Evolutionary conservation across 2,888 invertebrate species (phyloP).

Genomic region (Subacronicta megacephala): DNA sequence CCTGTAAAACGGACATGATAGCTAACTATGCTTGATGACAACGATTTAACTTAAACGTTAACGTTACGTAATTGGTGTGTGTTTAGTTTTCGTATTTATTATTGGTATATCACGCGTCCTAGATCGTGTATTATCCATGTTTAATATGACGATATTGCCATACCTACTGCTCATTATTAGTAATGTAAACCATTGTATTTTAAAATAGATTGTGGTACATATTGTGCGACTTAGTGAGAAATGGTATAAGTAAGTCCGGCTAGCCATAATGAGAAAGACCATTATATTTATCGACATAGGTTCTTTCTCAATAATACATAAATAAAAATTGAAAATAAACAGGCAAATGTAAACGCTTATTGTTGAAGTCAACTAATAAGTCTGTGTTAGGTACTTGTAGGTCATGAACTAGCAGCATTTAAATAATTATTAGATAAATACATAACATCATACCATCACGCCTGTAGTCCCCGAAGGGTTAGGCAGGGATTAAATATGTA

Average conservation of each 20-base stretch:
- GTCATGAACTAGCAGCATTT: neutral
- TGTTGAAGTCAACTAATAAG: neutral
- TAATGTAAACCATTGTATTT: constrained; percentile 33
- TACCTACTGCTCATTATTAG: constrained; percentile 35
- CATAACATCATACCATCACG: too few relatives aligned
- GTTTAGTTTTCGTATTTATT: constrained; percentile 42
- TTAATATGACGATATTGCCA: constrained; percentile 40
- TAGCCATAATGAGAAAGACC: too few relatives aligned
- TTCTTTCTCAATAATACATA: too few relatives aligned
- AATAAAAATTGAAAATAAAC: too few relatives aligned
- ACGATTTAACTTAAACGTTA: constrained; percentile 40
- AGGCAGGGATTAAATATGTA: too few relatives aligned
- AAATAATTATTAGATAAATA: neutral
- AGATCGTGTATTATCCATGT: constrained; percentile 56
- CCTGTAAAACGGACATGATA: constrained; percentile 31
- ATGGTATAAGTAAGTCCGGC: too few relatives aligned
- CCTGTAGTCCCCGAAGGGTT: too few relatives aligned
- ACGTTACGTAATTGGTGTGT: constrained; percentile 23
- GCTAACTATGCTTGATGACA: constrained; percentile 37
- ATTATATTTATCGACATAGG: too few relatives aligned
- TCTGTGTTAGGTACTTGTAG: too few relatives aligned
- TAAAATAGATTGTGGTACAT: constrained; percentile 23
- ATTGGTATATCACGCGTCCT: constrained; percentile 51
- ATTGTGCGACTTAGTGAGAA: constrained; percentile 2
- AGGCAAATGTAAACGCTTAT: neutral